Base-by-base conservation (phyloP, 2,888 invertebrate genomes). In the Orchesellides sinensis region DNA sequence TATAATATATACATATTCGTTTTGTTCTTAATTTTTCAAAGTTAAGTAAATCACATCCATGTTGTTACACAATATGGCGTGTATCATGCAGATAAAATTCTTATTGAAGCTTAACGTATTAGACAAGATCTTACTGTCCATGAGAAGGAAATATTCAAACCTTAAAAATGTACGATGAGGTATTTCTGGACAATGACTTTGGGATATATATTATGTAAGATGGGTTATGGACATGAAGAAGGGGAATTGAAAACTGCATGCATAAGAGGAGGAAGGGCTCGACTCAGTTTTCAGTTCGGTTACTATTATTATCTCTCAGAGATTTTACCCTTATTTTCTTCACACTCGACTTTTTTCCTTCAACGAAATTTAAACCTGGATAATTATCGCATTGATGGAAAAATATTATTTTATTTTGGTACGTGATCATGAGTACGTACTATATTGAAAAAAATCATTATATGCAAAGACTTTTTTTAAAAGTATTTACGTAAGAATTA, bases 21-120 rank as follows among this genome's bases (percentile, higher is more conserved):
- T 40, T 5, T 40, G 4, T 2, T 40, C 10, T n/a, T 5, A n/a
- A 40, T 2, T 6, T 5, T 32, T 6, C 10, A 10, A 32, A 32
- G 10, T 32, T 10, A 40, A 40, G 40, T 40, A 40, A 23, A 10
- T 54, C 25, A 5, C 54, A n/a, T n/a, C n/a, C n/a, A n/a, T n/a
- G n/a, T n/a, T n/a, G n/a, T n/a, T n/a, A n/a, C n/a, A n/a, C 56
- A 40, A 40, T 17, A 72, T 72, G 56, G 59, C 70, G 70, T 72
- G 70, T 45, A 72, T 35, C 56, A 72, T 72, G 70, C 70, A 72
- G 23, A 25, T 40, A 72, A 40, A 56, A n/a, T n/a, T n/a, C n/a
- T n/a, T 40, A 45, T 40, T 72, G 17, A 40, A 45, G n/a, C n/a
- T n/a, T n/a, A 72, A 40, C 40, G 70, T 72, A 59, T 54, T 59